Evolutionary conservation across 2,888 invertebrate species (phyloP).

Genomic region (Cancer borealis): DNA sequence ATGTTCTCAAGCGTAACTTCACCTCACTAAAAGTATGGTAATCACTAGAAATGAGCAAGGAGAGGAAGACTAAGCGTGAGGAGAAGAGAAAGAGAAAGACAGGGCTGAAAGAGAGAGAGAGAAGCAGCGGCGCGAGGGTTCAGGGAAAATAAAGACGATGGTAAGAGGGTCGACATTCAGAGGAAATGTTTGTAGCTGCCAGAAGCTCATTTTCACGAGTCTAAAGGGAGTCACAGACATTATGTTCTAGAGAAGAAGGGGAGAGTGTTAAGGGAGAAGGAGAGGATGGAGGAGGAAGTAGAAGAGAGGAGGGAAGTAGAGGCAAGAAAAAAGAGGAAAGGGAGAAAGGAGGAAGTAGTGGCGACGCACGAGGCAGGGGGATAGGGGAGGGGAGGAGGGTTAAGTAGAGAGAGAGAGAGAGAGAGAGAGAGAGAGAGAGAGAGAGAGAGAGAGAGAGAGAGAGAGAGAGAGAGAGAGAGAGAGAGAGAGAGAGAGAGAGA

Average conservation of each 20-base stretch:
- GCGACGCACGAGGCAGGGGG: neutral
- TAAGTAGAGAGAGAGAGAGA: constrained; percentile 52
- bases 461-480: constrained; percentile 51
- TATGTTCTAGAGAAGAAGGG: neutral
- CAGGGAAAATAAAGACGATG: constrained; percentile 20
- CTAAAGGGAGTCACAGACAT: constrained; percentile 51
- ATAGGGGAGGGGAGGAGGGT: neutral
- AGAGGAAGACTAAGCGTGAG: constrained; percentile 11
- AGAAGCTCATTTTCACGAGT: constrained; percentile 47
- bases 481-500: constrained; percentile 52
- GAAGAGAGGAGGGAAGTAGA: neutral
- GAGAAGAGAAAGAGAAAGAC: constrained; percentile 11
- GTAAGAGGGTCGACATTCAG: constrained; percentile 9
- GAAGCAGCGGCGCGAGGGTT: neutral
- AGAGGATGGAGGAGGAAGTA: constrained; percentile 13
- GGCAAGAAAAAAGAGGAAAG: neutral
- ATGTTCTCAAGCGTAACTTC: constrained; percentile 15
- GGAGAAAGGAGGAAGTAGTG: constrained; percentile 5
- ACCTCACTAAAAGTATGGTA: constrained; percentile 16
- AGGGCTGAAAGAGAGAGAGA: neutral
- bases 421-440: neutral
- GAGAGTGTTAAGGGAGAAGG: constrained; percentile 42
- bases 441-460: constrained; percentile 1
- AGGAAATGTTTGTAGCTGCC: constrained; percentile 38
- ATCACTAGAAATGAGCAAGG: neutral